Evolutionary conservation across 37 sponge, comb jelly and placozoan species (phyloP).

Genomic region (Spongilla lacustris): DNA sequence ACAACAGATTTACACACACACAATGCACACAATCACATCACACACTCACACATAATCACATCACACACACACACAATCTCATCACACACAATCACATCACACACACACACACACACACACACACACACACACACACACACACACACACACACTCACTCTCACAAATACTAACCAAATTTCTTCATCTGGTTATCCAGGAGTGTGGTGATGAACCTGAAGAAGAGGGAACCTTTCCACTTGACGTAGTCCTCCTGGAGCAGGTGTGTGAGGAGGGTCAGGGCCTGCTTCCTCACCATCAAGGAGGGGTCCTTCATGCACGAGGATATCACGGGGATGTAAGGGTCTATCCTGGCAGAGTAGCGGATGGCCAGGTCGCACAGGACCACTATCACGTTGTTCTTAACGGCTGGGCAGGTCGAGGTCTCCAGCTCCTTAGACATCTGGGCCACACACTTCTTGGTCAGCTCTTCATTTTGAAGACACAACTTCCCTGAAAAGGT

Average conservation of each 20-base stretch:
- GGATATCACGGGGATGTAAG: slow-evolving; percentile 70
- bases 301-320: slow-evolving; percentile 69
- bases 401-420: slow-evolving; percentile 36
- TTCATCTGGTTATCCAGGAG: slow-evolving; percentile 55
- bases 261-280: slow-evolving; percentile 73
- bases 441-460: slow-evolving; percentile 67
- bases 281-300: slow-evolving; percentile 62
- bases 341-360: slow-evolving; percentile 61
- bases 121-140: not conserved
- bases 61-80: too few species aligned
- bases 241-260: slow-evolving; percentile 90
- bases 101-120: too few species aligned
- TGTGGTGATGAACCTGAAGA: slow-evolving; percentile 67
- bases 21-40: too few species aligned
- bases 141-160: not conserved
- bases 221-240: slow-evolving; percentile 81
- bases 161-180: slow-evolving; percentile 26
- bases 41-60: too few species aligned
- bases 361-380: slow-evolving; percentile 83
- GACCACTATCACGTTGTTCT: slow-evolving; percentile 83
- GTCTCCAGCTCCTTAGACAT: slow-evolving; percentile 70
- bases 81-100: too few species aligned
- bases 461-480: slow-evolving; percentile 78
- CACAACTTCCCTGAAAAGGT: slow-evolving; percentile 77
- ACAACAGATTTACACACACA: too few species aligned